Evolutionary conservation across 1,140 invertebrate genomes (phyloP), one percentile per base, ranked within the genome.

Genomic region (Vollenhovia emeryi): DNA sequence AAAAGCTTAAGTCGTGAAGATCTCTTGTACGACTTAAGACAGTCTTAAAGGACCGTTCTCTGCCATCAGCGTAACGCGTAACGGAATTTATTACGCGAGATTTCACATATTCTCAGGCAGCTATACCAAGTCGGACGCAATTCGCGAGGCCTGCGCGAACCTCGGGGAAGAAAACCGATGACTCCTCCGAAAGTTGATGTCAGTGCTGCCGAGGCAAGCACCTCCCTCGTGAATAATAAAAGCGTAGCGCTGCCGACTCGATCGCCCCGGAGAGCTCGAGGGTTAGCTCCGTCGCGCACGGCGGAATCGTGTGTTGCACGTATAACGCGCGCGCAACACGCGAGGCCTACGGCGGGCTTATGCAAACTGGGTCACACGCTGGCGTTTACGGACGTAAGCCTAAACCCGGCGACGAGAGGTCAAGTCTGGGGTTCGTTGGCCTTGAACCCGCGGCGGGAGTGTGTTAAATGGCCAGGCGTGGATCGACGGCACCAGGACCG

Each of bases 311-410:
- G 43, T 18, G n/a, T n/a, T n/a, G 52, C 57, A 50, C 59, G 24
- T 45, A 55, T 36, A n/a, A 30, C 21, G 40, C 9, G 40, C 21
- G 21, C 79, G 18, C 18, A n/a, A 45, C 24, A 45, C 50, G 68
- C 50, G 50, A 43, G 71, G 27, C 30, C 43, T 24, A 21, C 45
- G 24, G n/a, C 66, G 43, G n/a, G 21, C 69, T 76, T 50, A 24
- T 62, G 59, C 55, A 68, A 85, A 85, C 83, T 85, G 48, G 83
- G 83, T 85, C 83, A 68, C 75, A 59, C 62, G 74, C 55, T 79
- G 74, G 66, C 74, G 66, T 73, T 66, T 73, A 79, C 82, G 64
- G 30, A 48, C 74, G 13, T 43, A 59, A 59, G 64, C 43, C 83
- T 64, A 75, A 85, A 79, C 74, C 21, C 62, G 62, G 18, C 62